A percentile compares a stretch with the other conserved stretches of the same genome.
Evolutionary conservation across 2,888 invertebrate species (phyloP).

Genomic region (Lasioglossum oenotherae): DNA sequence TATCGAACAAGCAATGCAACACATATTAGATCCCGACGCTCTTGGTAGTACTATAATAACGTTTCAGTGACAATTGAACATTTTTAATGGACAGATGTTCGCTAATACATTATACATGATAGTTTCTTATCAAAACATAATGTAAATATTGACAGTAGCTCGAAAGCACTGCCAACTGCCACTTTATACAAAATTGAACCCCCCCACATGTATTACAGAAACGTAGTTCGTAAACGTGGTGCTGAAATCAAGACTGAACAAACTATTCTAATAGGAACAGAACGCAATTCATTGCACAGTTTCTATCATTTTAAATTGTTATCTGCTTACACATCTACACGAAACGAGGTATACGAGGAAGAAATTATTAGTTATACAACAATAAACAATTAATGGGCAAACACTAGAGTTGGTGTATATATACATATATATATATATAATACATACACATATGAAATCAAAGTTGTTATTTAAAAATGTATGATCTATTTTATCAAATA

Average conservation of each 20-base stretch:
- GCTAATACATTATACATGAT: background rate
- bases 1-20: conserved; percentile 84
- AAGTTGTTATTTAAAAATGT: conserved; percentile 66
- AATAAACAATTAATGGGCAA: background rate
- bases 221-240: conserved; percentile 50
- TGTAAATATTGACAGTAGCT: conserved; percentile 44
- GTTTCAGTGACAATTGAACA: conserved; percentile 80
- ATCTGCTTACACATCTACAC: conserved; percentile 23
- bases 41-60: conserved; percentile 85
- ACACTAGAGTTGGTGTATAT: conserved; percentile 1
- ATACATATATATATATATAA: conserved; percentile 18
- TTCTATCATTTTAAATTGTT: conserved; percentile 21
- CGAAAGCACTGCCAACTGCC: conserved; percentile 48
- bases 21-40: conserved; percentile 83
- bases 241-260: conserved; percentile 74
- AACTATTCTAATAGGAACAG: conserved; percentile 32
- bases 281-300: conserved; percentile 11
- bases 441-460: conserved; percentile 8
- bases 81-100: conserved; percentile 24
- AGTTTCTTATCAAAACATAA: conserved; percentile 25
- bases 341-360: background rate
- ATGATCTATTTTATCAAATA: conserved; percentile 78
- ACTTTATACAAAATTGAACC: conserved; percentile 31
- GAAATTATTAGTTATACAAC: conserved; percentile 7
- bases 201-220: conserved; percentile 12